A percentile compares a stretch with the other conserved stretches of the same genome.
phyloP scores from a whole-genome alignment of 1,140 invertebrate species.

The Dryas iulia region DNA sequence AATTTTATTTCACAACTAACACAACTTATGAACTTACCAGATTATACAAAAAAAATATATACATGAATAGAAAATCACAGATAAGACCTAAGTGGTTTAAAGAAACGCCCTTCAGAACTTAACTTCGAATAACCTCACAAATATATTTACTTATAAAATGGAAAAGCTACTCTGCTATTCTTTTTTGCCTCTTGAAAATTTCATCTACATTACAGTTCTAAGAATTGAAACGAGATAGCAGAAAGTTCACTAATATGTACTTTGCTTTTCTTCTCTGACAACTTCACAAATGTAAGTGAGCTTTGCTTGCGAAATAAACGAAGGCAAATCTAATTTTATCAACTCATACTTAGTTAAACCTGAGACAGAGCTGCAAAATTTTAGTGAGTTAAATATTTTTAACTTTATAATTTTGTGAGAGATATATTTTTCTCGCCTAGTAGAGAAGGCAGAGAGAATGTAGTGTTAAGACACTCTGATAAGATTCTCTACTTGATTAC shows the following conservation, averaged over 20 bases:
- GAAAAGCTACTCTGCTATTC: not conserved
- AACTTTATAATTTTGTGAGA: no score
- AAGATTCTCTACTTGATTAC: no score
- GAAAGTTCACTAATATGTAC: not conserved
- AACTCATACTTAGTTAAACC: conserved; percentile 13
- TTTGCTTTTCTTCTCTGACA: conserved; percentile 8
- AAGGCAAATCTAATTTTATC: conserved; percentile 22
- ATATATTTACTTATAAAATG: not conserved
- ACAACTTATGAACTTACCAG: not conserved
- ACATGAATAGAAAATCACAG: not conserved
- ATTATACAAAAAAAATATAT: not conserved
- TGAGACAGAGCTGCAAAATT: not conserved
- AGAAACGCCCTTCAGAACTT: not conserved
- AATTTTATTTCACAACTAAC: not conserved
- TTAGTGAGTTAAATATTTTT: no score
- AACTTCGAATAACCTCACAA: not conserved
- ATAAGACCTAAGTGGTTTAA: not conserved
- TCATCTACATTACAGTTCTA: not conserved
- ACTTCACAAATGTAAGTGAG: conserved; percentile 9
- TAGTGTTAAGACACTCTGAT: no score
- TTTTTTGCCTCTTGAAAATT: not conserved
- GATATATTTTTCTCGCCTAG: no score
- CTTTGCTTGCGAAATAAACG: conserved; percentile 18
- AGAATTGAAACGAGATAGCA: not conserved
- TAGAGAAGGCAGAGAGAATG: no score